These are phyloP conservation scores for Hypotaenidia okinawae DNA, from an alignment of 2,797 vertebrate species.

Conservation along the genomic window DNA sequence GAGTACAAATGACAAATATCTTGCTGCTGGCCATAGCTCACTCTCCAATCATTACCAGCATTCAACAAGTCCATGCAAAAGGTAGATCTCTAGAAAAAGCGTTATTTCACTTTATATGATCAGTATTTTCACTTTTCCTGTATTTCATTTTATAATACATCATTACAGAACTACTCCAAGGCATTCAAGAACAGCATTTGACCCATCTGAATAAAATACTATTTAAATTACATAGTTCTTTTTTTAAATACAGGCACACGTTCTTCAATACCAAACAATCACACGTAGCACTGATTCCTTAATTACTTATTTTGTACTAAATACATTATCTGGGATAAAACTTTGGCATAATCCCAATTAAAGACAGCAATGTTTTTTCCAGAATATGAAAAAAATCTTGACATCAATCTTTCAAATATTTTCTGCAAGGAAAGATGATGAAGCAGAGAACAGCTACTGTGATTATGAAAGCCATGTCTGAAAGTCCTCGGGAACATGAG, in stretches of 20 bases:
- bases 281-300: background rate
- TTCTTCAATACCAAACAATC: background rate
- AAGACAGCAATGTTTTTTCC: background rate
- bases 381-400: background rate
- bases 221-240: background rate
- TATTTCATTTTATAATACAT: background rate
- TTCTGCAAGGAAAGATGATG: background rate
- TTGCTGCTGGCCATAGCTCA: background rate
- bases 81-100: background rate
- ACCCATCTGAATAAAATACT: background rate
- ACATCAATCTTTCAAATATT: background rate
- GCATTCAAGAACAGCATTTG: background rate
- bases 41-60: background rate
- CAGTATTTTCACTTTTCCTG: background rate
- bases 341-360: background rate
- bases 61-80: background rate
- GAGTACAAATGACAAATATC: background rate
- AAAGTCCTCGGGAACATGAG: conserved; percentile 40
- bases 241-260: background rate
- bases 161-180: background rate
- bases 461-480: background rate
- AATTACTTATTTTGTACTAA: conserved; percentile 8
- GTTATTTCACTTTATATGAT: background rate
- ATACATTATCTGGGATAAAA: background rate
- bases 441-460: background rate